Evolutionary conservation across 2,888 invertebrate genomes (phyloP).

Genomic region (Cistogaster globosa): DNA sequence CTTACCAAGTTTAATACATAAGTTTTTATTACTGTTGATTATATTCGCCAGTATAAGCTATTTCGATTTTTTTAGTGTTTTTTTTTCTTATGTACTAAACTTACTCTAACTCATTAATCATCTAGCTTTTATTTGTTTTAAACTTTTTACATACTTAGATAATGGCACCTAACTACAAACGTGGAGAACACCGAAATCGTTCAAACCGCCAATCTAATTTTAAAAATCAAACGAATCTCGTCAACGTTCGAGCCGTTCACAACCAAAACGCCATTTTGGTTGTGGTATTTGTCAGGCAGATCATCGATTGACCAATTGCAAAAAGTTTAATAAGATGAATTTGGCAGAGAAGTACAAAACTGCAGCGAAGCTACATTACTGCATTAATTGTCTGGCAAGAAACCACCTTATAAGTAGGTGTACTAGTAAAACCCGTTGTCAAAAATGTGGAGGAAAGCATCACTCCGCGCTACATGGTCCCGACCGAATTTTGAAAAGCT

Average conservation of each 20-base stretch:
- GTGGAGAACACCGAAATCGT: neutral
- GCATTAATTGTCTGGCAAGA: constrained; percentile 1
- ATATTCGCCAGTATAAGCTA: neutral
- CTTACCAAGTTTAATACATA: neutral
- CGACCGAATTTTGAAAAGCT: neutral
- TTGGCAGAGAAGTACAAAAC: neutral
- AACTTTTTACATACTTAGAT: neutral
- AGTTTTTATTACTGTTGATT: neutral
- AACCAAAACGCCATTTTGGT: too few relatives aligned
- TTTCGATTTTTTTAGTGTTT: neutral
- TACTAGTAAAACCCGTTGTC: neutral
- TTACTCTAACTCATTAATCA: neutral
- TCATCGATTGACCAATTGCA: neutral
- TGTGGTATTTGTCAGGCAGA: too few relatives aligned
- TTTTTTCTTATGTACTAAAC: neutral
- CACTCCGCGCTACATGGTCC: neutral
- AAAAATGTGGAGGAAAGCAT: too few relatives aligned
- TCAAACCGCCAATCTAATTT: too few relatives aligned
- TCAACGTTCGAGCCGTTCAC: too few relatives aligned
- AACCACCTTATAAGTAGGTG: neutral
- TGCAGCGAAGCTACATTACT: neutral
- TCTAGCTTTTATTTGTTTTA: neutral
- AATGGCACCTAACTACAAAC: neutral
- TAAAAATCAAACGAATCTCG: too few relatives aligned
- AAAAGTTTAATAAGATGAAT: constrained; percentile 5